Base-by-base conservation (phyloP, 2,888 invertebrate species). In the Platycnemis pennipes region DNA sequence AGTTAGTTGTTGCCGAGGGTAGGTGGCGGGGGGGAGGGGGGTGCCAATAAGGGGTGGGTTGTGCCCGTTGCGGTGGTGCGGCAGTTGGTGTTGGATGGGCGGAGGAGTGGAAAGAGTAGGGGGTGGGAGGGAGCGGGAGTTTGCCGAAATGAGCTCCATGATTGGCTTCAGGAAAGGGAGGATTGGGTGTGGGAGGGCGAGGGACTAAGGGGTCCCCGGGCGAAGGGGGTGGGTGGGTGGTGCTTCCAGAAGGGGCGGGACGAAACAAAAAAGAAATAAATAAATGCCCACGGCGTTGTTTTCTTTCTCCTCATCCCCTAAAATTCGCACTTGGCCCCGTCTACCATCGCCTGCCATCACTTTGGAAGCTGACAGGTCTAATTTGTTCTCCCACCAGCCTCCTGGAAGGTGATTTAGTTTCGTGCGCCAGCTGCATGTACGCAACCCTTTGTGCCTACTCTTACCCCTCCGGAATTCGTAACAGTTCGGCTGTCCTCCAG, bases 351-450 rank as follows among this genome's bases (percentile, higher is more conserved):
- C 77, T 37, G 37, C 37, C 77, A 77, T 77, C 77, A 77, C 37
- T 77, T 37, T 77, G 37, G n/a, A 26, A 16, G 11, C 77, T 77
- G 77, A 77, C 77, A 77, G 77, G 77, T 77, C 87, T 87, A 45
- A 87, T 87, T 87, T 45, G 87, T n/a, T 22, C 87, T 87, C 87
- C 87, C 77, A 44, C 26, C 87, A 26, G 87, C 87, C 26, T 46
- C 7, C 26, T 45, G 87, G 44, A 22, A 45, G 87, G 87, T 87
- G 46, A 87, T 87, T 87, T 7, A 45, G 45, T 87, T 87, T 26
- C 87, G 37, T 77, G 37, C 77, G 77, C 26, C 77, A 77, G 77
- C 77, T 77, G 77, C 77, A 77, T 77, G 31, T 26, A 11, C 37
- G 77, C 37, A 77, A 77, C 77, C 77, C 77, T 77, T 77, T 77